A percentile compares a stretch with the other conserved stretches of the same genome.
These are phyloP conservation scores for Agapostemon virescens DNA, from an alignment of 2,888 invertebrate species.

Conservation along the genomic window DNA sequence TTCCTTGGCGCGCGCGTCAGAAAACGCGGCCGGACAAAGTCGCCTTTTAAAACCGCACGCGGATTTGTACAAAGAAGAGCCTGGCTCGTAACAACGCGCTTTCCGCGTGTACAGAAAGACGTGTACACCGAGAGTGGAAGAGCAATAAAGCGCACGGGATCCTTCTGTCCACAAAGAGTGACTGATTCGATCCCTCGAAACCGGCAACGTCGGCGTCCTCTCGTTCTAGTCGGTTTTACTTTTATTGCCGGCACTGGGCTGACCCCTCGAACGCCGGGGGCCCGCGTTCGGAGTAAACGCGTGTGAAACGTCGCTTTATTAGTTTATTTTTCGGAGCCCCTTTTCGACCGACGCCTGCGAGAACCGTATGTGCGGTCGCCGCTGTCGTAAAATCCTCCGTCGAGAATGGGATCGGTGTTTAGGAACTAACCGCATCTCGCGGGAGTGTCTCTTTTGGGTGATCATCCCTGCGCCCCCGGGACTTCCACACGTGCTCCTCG, in stretches of 20 bases:
- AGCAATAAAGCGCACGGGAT: conserved; percentile 62
- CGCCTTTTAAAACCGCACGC: conserved; percentile 50
- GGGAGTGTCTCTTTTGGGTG: conserved; percentile 40
- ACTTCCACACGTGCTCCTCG: conserved; percentile 1
- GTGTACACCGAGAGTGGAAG: conserved; percentile 38
- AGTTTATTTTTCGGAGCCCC: conserved; percentile 73
- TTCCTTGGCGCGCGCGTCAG: conserved; percentile 30
- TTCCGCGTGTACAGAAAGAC: conserved; percentile 48
- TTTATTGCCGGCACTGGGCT: conserved; percentile 60
- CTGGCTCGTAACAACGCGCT: conserved; percentile 41
- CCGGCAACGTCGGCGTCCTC: conserved; percentile 53
- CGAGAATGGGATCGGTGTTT: conserved; percentile 50
- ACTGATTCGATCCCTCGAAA: conserved; percentile 65
- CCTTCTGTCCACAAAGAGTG: conserved; percentile 67
- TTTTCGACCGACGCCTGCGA: conserved; percentile 25
- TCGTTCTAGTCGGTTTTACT: conserved; percentile 50
- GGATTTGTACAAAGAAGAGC: conserved; percentile 59
- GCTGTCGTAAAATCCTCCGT: conserved; percentile 55
- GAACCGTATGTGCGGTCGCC: conserved; percentile 41
- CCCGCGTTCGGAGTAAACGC: conserved; percentile 58
- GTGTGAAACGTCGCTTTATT: conserved; percentile 70
- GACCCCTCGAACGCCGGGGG: conserved; percentile 7
- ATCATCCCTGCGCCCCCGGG: neutral
- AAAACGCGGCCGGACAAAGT: conserved; percentile 48
- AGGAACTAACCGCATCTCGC: conserved; percentile 60